Base-by-base conservation (phyloP, 2,888 invertebrate genomes). In the Hypercompe scribonia region DNA sequence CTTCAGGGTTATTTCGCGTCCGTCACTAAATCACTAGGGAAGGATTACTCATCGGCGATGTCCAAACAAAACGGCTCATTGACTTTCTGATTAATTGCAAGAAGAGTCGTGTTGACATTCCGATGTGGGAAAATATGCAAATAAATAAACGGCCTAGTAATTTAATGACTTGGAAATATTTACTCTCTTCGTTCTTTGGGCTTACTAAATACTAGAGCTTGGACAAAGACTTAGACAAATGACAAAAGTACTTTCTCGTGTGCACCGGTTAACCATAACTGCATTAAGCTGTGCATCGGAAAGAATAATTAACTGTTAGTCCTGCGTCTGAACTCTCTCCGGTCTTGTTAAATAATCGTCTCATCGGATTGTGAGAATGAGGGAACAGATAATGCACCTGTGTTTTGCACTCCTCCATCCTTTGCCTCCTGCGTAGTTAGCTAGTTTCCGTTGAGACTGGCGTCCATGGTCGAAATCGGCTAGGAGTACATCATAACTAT, bases 21-120 rank as follows among this genome's bases (percentile, higher is more conserved):
- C 86, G 88, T 88, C 88, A 87, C 85, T 85, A 88, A 91, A 88
- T 88, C 91, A 88, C 92, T 82, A 85, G 92, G 92, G 93, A 94
- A 92, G 93, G 92, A 93, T 93, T 93, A 92, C 90, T 94, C 93
- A 93, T 94, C 90, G 91, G 88, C 92, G 90, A 88, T 91, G 93
- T 91, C 93, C 94, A 93, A 94, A 94, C 93, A 92, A 89, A 92
- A 94, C 91, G 95, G 94, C 95, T 95, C 95, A 95, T 95, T 95
- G 95, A 93, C 94, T 94, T 90, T 85, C 91, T 95, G 95, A 95
- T 94, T 95, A 95, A 95, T 95, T 94, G 91, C 91, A 86, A 90
- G 88, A 87, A 90, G 90, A 92, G 86, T 89, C 90, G 88, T 89
- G 88, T 86, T 92, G 95, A 95, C 95, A 94, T 94, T 94, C 89